Evolutionary conservation across 2,888 invertebrate genomes (phyloP), one percentile per base, ranked within the genome.

Genomic region (Emesis furor): DNA sequence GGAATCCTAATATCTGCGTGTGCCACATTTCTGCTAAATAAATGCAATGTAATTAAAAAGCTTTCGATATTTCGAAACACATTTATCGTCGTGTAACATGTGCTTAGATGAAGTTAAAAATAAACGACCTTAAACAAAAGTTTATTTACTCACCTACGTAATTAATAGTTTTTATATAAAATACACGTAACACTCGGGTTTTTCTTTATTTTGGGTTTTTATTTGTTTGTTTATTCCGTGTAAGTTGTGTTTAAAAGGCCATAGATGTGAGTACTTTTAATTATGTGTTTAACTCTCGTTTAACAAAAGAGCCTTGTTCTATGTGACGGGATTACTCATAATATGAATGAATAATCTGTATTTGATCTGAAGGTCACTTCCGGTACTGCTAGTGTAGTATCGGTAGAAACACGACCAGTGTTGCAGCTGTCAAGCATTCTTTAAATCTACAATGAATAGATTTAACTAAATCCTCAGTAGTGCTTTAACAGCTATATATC

Each of bases 211-310:
- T 30, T 32, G 65, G 65, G 30, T 65, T 65, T 65, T 65, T 32
- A 32, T 65, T 65, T 65, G 65, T 65, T 65, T 65, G 65, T 65
- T 65, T 65, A 65, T 65, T 65, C 65, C 4, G 32, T 65, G 12
- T 65, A 65, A 65, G 65, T 65, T 10, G 12, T 65, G 65, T 65
- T 65, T 65, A 65, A 32, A 65, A 65, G 65, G 65, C 32, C 65
- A 30, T n/a, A 8, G 24, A 32, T 65, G 65, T 32, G 10, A 24
- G 32, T 65, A 30, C 30, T 12, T 10, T 30, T 65, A 65, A 65
- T 65, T 65, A 32, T 12, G 24, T 30, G 65, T 62, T 62, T 62
- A 62, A 30, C 24, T 24, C 32, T 12, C 30, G 62, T 30, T 30
- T 62, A 62, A 62, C 10, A 12, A 62, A 30, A 24, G 12, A 30